Evolutionary conservation across 1,140 invertebrate genomes (phyloP).

Genomic region (Drosophila oshimai): DNA sequence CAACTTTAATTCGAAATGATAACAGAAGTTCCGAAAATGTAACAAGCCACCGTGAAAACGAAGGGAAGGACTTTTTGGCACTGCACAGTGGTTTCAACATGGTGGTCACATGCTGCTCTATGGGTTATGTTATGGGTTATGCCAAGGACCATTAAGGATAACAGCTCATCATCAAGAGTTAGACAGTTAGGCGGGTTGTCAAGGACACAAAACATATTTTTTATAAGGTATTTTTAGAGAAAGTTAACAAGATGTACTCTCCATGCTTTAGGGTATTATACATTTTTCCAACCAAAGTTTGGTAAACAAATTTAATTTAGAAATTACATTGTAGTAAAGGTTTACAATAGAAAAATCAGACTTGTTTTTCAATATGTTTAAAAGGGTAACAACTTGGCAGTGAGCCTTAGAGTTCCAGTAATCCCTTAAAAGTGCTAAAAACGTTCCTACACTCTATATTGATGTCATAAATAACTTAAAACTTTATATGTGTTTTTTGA

Average conservation of each 20-base stretch:
- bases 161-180: neutral
- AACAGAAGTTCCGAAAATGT: slow-evolving; percentile 71
- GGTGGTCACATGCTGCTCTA: neutral
- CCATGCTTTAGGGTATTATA: no score
- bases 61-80: slow-evolving; percentile 19
- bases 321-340: no score
- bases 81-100: slow-evolving; percentile 35
- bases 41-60: slow-evolving; percentile 66
- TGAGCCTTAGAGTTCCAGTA: no score
- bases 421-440: no score
- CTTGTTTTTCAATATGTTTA: no score
- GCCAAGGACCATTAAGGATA: neutral
- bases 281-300: no score
- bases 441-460: no score
- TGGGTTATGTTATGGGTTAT: neutral
- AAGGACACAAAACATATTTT: slow-evolving; percentile 18
- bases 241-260: neutral
- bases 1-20: slow-evolving; percentile 75
- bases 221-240: neutral
- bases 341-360: no score
- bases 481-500: no score
- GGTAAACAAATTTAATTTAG: no score
- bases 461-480: no score
- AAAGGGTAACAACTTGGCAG: no score
- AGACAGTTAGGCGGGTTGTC: neutral